Base-by-base conservation (phyloP, 2,113 vertebrate genomes). In the Scalopus aquaticus region DNA sequence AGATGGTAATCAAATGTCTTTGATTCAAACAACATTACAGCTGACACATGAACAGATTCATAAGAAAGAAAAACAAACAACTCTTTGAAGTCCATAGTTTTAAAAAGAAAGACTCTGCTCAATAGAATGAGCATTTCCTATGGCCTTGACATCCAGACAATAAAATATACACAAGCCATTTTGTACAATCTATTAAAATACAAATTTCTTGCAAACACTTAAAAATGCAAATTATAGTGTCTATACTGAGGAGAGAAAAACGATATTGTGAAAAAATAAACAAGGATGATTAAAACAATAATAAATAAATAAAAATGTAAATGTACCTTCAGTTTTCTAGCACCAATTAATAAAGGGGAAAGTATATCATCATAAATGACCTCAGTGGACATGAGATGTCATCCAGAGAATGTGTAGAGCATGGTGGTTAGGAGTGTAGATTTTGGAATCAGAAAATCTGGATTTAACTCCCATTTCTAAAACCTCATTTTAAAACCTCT, bases 21-120 rank as follows among this genome's bases (percentile, higher is more conserved):
- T 83, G 87, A 84, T 91, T 93, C 51, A 84, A 82, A 90, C 73
- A 84, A 19, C 6, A 91, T 84, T 37, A 2, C 37, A 90, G 51
- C 51, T 97, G 72, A 97, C 88, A 95, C 20, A 86, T 95, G 62
- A 82, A 96, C 88, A 97, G 95, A 97, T 54, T 78, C 20, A 80
- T 69, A 91, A 91, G 58, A 78, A 39, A 77, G 17, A 96, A 86
- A 88, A 91, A 26, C 94, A 91, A 85, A 54, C n/a, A 76, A 32
- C 82, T 94, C 93, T 95, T 30, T 82, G 60, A 93, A 54, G 20
- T 54, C 90, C 24, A 32, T 20, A 94, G 39, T 77, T 15, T 20
- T 83, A 96, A 90, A 2, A 93, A 77, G 58, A 93, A 91, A 93
- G 11, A 3, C 42, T 4, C 28, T 79, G 46, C 37, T 84, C 90